A percentile compares a stretch with the other conserved stretches of the same genome.
These are phyloP conservation scores for Apogon talboti DNA, from an alignment of 2,797 vertebrate species.

Conservation along the genomic window DNA sequence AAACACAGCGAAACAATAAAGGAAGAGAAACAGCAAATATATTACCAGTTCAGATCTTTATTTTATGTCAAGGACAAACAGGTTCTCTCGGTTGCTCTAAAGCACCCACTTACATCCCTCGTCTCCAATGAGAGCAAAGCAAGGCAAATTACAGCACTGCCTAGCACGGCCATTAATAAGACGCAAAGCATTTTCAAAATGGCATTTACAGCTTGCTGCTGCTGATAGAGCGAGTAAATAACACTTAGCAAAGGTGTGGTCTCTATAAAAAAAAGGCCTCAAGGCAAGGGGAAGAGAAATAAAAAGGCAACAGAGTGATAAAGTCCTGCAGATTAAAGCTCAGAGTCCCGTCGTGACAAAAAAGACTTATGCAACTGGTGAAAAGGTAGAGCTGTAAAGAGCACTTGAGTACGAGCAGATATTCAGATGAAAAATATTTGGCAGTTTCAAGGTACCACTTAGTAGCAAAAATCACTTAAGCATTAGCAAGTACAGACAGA, in stretches of 20 bases:
- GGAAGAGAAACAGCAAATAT: conserved; percentile 79
- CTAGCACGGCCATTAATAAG: conserved; percentile 69
- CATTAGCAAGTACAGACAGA: conserved; percentile 54
- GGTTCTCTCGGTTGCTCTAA: conserved; percentile 68
- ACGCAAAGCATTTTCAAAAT: conserved; percentile 75
- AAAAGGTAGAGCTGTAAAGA: conserved; percentile 41
- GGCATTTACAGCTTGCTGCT: conserved; percentile 73
- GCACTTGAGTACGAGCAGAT: conserved; percentile 43
- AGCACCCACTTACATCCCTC: conserved; percentile 75
- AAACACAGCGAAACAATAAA: conserved; percentile 79
- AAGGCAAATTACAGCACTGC: conserved; percentile 72
- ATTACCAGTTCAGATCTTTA: conserved; percentile 79
- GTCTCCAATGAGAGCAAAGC: conserved; percentile 68
- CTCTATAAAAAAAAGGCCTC: conserved; percentile 44
- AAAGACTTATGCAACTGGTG: conserved; percentile 37
- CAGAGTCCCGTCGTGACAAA: conserved; percentile 46
- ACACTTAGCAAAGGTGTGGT: conserved; percentile 50
- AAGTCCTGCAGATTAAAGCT: conserved; percentile 50
- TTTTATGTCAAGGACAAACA: conserved; percentile 85
- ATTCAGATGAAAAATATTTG: conserved; percentile 56
- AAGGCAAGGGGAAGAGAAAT: conserved; percentile 29
- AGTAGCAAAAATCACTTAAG: conserved; percentile 65
- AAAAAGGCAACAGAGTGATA: conserved; percentile 49
- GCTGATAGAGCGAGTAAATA: conserved; percentile 71
- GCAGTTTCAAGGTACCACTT: conserved; percentile 68